Evolutionary conservation across 1,140 invertebrate genomes (phyloP).

Genomic region (Zaprionus ornatus): DNA sequence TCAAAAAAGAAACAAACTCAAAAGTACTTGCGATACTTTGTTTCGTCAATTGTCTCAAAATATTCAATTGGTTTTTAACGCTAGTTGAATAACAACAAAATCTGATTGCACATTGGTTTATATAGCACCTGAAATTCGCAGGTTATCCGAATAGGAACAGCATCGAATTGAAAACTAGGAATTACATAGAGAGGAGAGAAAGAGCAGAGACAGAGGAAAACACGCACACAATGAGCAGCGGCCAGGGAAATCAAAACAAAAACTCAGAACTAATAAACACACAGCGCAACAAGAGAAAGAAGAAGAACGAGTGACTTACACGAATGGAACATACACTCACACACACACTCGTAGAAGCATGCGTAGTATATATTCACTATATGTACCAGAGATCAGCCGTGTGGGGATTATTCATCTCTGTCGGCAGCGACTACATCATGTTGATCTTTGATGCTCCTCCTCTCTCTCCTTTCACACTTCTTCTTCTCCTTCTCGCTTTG

Average conservation of each 20-base stretch:
- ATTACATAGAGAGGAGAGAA: background rate
- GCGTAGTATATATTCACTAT: slow-evolving; percentile 26
- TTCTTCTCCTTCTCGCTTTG: slow-evolving; percentile 35
- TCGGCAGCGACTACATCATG: slow-evolving; percentile 55
- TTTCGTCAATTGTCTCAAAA: slow-evolving; percentile 33
- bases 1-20: background rate
- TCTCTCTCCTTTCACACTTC: background rate
- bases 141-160: background rate
- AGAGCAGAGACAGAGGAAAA: slow-evolving; percentile 5
- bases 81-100: slow-evolving; percentile 17
- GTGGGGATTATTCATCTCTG: slow-evolving; percentile 71
- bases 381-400: slow-evolving; percentile 37
- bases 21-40: slow-evolving; percentile 29
- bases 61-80: slow-evolving; percentile 16
- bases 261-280: slow-evolving; percentile 74
- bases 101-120: background rate
- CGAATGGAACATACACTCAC: slow-evolving; percentile 57
- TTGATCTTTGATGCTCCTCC: slow-evolving; percentile 52
- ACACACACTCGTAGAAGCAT: slow-evolving; percentile 12
- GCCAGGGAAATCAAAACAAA: slow-evolving; percentile 76
- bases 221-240: slow-evolving; percentile 33
- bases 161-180: slow-evolving; percentile 3
- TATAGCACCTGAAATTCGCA: background rate
- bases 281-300: slow-evolving; percentile 3
- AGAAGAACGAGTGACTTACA: slow-evolving; percentile 17